phyloP scores from a whole-genome alignment of 2,888 invertebrate species.

The Drosophila bunnanda region DNA sequence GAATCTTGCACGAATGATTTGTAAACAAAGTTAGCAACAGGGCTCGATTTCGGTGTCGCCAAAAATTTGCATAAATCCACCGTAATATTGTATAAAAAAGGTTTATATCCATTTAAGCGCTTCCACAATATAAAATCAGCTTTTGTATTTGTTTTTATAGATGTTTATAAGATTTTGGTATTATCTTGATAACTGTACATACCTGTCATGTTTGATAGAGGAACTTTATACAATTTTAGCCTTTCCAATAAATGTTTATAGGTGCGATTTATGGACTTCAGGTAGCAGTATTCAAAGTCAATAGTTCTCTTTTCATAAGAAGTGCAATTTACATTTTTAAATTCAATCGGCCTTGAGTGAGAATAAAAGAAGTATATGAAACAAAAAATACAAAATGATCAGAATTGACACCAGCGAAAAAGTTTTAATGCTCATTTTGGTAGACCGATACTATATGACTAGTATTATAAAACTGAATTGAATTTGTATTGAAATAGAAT shows the following conservation, averaged over 20 bases:
- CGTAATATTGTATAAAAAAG: constrained; percentile 6
- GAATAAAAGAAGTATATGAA: background rate
- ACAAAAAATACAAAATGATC: background rate
- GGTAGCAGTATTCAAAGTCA: constrained; percentile 3
- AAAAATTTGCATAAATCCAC: constrained; percentile 3
- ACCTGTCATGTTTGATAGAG: background rate
- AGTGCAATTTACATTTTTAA: constrained; percentile 14
- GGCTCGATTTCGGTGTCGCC: background rate
- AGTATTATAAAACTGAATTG: background rate
- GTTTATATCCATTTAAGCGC: constrained; percentile 16
- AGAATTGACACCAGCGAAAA: background rate
- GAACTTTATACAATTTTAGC: background rate
- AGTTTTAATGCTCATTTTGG: background rate
- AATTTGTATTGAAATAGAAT: background rate
- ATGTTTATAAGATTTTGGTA: background rate
- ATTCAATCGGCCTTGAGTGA: constrained; percentile 1
- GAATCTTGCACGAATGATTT: background rate
- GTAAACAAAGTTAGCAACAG: background rate
- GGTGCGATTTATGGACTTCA: constrained; percentile 20
- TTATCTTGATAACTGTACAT: background rate
- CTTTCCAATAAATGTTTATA: constrained; percentile 15
- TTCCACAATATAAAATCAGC: constrained; percentile 6
- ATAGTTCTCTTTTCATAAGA: background rate
- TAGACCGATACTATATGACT: background rate
- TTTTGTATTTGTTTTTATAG: background rate